Percentiles rank a stretch among this genome's conserved stretches.
These are phyloP conservation scores for Lutjanus erythropterus DNA, from an alignment of 2,113 vertebrate genomes.

Conservation along the genomic window DNA sequence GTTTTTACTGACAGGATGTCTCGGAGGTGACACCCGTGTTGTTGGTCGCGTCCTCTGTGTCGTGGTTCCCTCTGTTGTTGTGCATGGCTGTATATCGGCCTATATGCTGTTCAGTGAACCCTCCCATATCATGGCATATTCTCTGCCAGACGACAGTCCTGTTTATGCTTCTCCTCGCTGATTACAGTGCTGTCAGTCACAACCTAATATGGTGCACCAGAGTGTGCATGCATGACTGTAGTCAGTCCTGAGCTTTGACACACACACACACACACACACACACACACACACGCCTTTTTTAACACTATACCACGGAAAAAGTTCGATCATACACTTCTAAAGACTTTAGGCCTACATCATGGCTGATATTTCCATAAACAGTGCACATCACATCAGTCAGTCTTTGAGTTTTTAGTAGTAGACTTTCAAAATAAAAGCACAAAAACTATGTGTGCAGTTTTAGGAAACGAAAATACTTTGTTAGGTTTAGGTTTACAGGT, in stretches of 20 bases:
- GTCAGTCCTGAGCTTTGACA: background rate
- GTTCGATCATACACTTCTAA: no score
- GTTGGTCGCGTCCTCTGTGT: slow-evolving; percentile 27
- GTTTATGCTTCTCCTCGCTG: slow-evolving; percentile 27
- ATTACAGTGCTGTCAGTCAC: slow-evolving; percentile 62
- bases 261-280: no score
- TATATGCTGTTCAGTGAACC: slow-evolving; percentile 19
- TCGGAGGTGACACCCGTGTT: slow-evolving; percentile 38
- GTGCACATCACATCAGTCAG: no score
- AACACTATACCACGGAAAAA: no score
- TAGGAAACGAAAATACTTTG: no score
- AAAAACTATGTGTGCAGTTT: no score
- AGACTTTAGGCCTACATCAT: no score
- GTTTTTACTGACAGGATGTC: slow-evolving; percentile 53
- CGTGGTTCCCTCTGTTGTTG: slow-evolving; percentile 28
- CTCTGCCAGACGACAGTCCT: slow-evolving; percentile 18
- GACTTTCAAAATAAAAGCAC: no score
- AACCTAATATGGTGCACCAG: background rate
- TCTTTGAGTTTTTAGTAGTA: no score
- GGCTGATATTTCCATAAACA: no score
- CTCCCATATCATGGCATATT: slow-evolving; percentile 39
- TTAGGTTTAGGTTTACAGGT: no score
- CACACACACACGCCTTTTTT: no score
- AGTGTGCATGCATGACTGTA: slow-evolving; percentile 15
- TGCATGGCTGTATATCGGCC: slow-evolving; percentile 9